Conservation (phyloP, 1,140 invertebrate genomes). For the Cydia splendana region DNA sequence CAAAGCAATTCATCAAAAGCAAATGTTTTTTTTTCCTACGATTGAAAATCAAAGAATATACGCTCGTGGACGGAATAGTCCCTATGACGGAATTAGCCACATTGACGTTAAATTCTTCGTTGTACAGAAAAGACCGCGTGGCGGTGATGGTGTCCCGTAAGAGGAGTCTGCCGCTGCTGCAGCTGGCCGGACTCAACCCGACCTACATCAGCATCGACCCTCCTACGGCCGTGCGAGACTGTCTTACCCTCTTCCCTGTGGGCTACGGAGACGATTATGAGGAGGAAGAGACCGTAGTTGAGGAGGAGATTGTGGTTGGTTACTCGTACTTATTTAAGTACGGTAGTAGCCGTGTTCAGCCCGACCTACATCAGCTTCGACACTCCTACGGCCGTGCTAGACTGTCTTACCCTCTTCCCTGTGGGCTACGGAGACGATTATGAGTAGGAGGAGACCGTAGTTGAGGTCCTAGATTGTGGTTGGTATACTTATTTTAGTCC, state of each 20-base stretch:
- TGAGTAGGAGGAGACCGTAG: neutral
- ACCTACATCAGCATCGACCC: constrained; percentile 66
- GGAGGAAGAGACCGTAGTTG: constrained; percentile 60
- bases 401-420: neutral
- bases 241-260: constrained; percentile 66
- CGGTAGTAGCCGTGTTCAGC: too few relatives aligned
- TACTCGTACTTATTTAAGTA: neutral
- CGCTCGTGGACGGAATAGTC: too few relatives aligned
- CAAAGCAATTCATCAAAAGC: too few relatives aligned
- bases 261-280: constrained; percentile 68
- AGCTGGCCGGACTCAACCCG: constrained; percentile 63
- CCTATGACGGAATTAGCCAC: too few relatives aligned
- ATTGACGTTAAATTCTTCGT: neutral
- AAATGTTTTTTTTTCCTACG: too few relatives aligned
- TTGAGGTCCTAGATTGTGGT: neutral
- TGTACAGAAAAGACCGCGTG: constrained; percentile 60
- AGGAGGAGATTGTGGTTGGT: constrained; percentile 55
- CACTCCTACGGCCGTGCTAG: neutral
- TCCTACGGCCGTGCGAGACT: constrained; percentile 57
- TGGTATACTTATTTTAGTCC: neutral
- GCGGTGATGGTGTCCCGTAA: constrained; percentile 70
- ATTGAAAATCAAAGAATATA: too few relatives aligned
- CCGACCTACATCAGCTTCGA: neutral
- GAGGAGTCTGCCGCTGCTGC: constrained; percentile 61
- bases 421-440: neutral